Evolutionary conservation across 2,113 vertebrate genomes (phyloP), one percentile per base, ranked within the genome.

Genomic region (Peromyscus polionotus): DNA sequence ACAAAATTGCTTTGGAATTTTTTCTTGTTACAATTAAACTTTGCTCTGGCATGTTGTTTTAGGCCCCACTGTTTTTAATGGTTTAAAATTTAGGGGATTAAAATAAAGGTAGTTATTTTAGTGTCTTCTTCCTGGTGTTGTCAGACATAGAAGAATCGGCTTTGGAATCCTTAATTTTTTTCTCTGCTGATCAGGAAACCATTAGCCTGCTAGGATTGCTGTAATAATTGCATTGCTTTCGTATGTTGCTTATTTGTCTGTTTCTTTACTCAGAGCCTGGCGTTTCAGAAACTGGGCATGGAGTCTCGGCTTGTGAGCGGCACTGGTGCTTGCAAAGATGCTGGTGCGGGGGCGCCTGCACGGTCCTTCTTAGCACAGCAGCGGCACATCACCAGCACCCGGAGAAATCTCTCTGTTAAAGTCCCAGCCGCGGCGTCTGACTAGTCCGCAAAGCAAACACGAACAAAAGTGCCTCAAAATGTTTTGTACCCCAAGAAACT

Each of bases 341-440:
- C 98, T 12, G 77, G 76, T 4, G 0, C 97, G 0, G 88, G 98
- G 36, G 92, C 99, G 4, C 98, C 99, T 0, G 98, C 99, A 1
- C 99, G 99, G 77, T 99, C 99, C 0, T 99, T 99, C 98, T 95
- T 99, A 84, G 99, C 99, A 6, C 99, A 99, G 94, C 99, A 99
- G 73, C 99, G 99, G 1, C 99, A 99, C 7, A 99, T 99, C 96
- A 99, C 99, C 97, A 99, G 98, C 76, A 98, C 99, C 80, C 99
- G 99, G 28, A 99, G 99, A 95, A 98, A 98, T 6, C 98, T 99
- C 76, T 98, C 99, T 28, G 98, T 99, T 51, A 99, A 98, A 90
- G 98, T 99, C 67, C 99, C 99, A 39, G 98, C 99, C 33, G 68
- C 99, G 76, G 94, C 99, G 72, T 48, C 99, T 65, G 99, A 99